Evolutionary conservation across 2,797 vertebrate genomes (phyloP).

Genomic region (Apogon hyalosoma): DNA sequence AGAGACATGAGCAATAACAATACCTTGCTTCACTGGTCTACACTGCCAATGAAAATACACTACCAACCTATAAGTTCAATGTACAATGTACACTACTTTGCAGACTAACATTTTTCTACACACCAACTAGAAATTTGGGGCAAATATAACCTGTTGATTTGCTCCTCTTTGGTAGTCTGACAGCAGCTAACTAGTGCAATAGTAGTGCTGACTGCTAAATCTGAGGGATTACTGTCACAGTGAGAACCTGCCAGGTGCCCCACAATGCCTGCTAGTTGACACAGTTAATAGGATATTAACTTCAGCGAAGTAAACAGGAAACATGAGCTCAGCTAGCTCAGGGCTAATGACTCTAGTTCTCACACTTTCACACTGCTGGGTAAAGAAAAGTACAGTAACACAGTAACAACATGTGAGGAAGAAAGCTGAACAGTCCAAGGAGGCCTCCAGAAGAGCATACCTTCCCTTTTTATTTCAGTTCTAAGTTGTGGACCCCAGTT

Average conservation of each 20-base stretch:
- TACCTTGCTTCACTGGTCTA: background rate
- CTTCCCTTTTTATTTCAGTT: background rate
- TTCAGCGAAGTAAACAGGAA: conserved; percentile 60
- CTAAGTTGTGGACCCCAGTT: too few species aligned
- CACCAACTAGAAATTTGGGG: too few species aligned
- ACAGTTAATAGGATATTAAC: conserved; percentile 58
- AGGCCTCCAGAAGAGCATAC: background rate
- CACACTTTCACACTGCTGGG: conserved; percentile 26
- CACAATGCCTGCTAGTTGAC: conserved; percentile 58
- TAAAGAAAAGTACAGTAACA: conserved; percentile 5
- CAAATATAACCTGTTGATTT: background rate
- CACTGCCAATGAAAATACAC: background rate
- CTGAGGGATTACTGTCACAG: conserved; percentile 65
- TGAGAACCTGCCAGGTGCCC: conserved; percentile 62
- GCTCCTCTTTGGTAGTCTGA: conserved; percentile 11
- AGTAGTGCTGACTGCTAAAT: conserved; percentile 56
- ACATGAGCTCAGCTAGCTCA: conserved; percentile 44
- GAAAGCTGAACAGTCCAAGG: background rate
- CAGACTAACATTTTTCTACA: too few species aligned
- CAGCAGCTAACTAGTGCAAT: conserved; percentile 37
- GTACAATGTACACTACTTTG: background rate
- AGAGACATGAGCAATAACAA: background rate
- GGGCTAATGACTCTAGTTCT: conserved; percentile 31
- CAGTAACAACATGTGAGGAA: background rate
- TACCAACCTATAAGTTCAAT: conserved; percentile 4